Conservation (phyloP, 2,113 vertebrate genomes). For the Epinephelus fuscoguttatus region DNA sequence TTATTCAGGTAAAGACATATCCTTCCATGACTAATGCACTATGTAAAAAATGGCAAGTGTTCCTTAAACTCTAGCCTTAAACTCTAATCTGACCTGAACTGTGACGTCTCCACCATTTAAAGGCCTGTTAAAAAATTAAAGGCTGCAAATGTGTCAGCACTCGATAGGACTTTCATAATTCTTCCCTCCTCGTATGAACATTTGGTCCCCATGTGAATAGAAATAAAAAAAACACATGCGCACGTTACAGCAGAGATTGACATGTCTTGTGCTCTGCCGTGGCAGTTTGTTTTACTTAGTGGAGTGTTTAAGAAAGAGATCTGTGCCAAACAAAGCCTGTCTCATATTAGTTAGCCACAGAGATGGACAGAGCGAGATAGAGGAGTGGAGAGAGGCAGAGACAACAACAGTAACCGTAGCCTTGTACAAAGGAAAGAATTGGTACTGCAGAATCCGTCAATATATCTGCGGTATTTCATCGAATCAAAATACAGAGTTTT, state of each 20-base stretch:
- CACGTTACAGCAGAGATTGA: not conserved
- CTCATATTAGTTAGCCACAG: conserved; percentile 30
- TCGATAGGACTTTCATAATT: not conserved
- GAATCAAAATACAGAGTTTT: conserved; percentile 12
- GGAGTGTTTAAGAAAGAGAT: conserved; percentile 18
- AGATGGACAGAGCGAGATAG: conserved; percentile 10
- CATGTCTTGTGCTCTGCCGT: not conserved
- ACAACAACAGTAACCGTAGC: not conserved
- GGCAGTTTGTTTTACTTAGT: conserved; percentile 12
- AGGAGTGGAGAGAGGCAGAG: conserved; percentile 12
- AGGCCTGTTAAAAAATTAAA: not conserved
- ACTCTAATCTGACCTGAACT: not conserved
- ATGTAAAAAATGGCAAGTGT: not conserved
- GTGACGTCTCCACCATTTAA: not conserved
- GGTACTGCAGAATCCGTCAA: conserved; percentile 10
- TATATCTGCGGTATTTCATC: conserved; percentile 23
- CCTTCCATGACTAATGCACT: not conserved
- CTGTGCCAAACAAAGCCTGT: conserved; percentile 26
- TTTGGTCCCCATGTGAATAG: not conserved
- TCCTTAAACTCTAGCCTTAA: not conserved
- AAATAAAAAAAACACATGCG: not conserved
- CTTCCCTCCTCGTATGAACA: not conserved
- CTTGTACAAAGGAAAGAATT: conserved; percentile 15
- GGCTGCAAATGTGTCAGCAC: not conserved
- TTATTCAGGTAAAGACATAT: conserved; percentile 5